phyloP scores from a whole-genome alignment of 2,113 vertebrate genomes.

The Malurus melanocephalus region DNA sequence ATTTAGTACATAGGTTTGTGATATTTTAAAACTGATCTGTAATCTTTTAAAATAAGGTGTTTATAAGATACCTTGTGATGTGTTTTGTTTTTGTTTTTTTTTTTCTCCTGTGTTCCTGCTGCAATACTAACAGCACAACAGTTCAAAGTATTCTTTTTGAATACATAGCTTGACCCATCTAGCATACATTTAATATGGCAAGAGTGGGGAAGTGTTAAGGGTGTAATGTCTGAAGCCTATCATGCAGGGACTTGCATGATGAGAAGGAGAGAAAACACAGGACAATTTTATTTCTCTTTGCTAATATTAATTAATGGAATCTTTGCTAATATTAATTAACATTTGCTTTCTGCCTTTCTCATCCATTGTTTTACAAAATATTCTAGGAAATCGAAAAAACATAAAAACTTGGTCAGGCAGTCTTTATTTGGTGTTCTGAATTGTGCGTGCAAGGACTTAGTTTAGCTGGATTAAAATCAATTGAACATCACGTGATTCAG shows the following conservation, averaged over 20 bases:
- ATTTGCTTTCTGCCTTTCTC: neutral
- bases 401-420: neutral
- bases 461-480: neutral
- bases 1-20: neutral
- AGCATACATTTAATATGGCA: neutral
- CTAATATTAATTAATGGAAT: neutral
- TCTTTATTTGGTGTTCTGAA: neutral
- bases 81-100: neutral
- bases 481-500: neutral
- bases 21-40: neutral
- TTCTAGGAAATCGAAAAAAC: neutral
- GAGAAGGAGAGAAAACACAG: neutral
- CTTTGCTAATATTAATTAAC: neutral
- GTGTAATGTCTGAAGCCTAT: neutral
- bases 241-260: neutral
- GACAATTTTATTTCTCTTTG: neutral
- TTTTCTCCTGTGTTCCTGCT: rapidly evolving
- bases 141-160: neutral
- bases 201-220: neutral
- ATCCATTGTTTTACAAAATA: neutral
- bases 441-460: neutral
- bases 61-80: neutral
- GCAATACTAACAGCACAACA: neutral
- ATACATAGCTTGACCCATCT: neutral
- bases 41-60: rapidly evolving